phyloP scores from a whole-genome alignment of 2,113 vertebrate genomes.

The Callithrix jacchus region DNA sequence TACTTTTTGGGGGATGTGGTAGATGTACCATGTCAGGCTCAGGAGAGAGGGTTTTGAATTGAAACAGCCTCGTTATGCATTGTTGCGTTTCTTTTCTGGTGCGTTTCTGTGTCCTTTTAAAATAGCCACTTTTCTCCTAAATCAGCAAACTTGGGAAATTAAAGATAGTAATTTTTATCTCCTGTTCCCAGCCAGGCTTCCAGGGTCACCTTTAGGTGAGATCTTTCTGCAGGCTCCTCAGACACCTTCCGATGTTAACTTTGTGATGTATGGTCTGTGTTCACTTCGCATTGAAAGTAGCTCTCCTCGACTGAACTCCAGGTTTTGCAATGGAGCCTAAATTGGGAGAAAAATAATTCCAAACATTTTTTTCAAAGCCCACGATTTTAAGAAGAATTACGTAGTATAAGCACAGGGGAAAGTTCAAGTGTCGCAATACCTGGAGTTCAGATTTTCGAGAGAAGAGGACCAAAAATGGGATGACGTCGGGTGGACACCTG shows the following conservation, averaged over 20 bases:
- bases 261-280: constrained; percentile 68
- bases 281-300: constrained; percentile 20
- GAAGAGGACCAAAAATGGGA: neutral
- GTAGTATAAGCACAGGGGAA: neutral
- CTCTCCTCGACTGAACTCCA: neutral
- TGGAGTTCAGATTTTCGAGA: neutral
- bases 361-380: neutral
- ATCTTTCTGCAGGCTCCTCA: constrained; percentile 48
- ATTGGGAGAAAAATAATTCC: constrained; percentile 9
- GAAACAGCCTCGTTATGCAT: neutral
- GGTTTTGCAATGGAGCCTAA: constrained; percentile 14
- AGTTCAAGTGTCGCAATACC: neutral
- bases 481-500: neutral
- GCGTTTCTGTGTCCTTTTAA: neutral
- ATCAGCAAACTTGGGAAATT: constrained; percentile 28
- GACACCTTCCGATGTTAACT: constrained; percentile 53
- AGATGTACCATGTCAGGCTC: neutral
- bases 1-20: neutral
- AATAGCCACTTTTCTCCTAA: neutral
- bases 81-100: neutral
- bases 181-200: neutral
- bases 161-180: constrained; percentile 19
- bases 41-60: neutral
- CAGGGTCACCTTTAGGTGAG: constrained; percentile 49
- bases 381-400: neutral